Conservation (phyloP, 2,113 vertebrate genomes). For the Lichenostomus cassidix region DNA sequence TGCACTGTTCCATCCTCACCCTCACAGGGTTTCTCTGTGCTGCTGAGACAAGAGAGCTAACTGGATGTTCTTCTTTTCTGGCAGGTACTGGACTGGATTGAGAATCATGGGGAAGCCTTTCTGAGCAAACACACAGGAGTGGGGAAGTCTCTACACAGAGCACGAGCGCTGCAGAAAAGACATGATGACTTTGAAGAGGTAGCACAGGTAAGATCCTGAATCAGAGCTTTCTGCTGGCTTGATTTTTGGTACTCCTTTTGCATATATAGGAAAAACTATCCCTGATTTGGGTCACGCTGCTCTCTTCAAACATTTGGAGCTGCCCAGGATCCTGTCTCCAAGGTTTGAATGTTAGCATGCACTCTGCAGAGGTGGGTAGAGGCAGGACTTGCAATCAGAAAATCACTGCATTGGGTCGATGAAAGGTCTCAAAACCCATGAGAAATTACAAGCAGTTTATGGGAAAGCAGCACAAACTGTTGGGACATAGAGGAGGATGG, state of each 20-base stretch:
- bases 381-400: neutral
- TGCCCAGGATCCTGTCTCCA: neutral
- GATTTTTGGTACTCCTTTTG: neutral
- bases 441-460: neutral
- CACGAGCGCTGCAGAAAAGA: constrained; percentile 92
- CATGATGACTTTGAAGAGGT: constrained; percentile 98
- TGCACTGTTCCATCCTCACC: neutral
- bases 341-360: neutral
- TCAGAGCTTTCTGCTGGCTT: neutral
- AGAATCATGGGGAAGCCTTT: constrained; percentile 96
- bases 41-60: constrained; percentile 32
- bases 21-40: neutral
- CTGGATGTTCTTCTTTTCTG: constrained; percentile 46
- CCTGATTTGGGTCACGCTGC: neutral
- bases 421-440: neutral
- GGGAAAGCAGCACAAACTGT: neutral
- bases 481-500: neutral
- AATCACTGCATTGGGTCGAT: neutral
- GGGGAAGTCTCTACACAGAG: constrained; percentile 92
- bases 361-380: neutral
- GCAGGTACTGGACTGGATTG: constrained; percentile 97
- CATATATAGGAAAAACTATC: neutral
- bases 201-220: constrained; percentile 84
- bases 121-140: constrained; percentile 97
- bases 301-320: neutral